Conservation (phyloP, 2,113 vertebrate genomes). For the Callocephalon fimbriatum region DNA sequence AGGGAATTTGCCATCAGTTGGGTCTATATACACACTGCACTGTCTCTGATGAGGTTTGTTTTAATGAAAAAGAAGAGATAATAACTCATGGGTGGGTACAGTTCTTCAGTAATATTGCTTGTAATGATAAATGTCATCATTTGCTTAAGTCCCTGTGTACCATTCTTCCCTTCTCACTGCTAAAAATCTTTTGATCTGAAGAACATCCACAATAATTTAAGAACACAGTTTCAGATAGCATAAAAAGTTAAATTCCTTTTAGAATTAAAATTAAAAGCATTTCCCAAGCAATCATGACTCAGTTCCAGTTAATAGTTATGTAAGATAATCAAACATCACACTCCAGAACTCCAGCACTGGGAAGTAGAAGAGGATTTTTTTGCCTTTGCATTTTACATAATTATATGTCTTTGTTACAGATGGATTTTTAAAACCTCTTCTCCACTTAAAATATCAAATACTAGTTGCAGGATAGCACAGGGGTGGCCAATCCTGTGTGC, state of each 20-base stretch:
- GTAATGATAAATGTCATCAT: constrained; percentile 2
- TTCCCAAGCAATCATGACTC: constrained; percentile 26
- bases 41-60: neutral
- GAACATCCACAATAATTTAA: neutral
- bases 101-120: neutral
- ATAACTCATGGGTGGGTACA: neutral
- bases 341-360: neutral
- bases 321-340: constrained; percentile 1
- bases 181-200: neutral
- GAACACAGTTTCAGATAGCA: neutral
- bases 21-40: neutral
- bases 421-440: constrained; percentile 17
- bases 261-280: constrained; percentile 24
- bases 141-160: neutral
- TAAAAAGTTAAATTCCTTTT: constrained; percentile 10
- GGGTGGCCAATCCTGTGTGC: neutral
- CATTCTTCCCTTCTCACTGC: neutral
- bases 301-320: constrained; percentile 28
- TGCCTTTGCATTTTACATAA: constrained; percentile 3
- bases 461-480: neutral
- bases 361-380: neutral
- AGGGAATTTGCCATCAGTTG: neutral
- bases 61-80: neutral
- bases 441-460: constrained; percentile 22
- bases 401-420: constrained; percentile 22